Evolutionary conservation across 2,888 invertebrate species (phyloP), one percentile per base, ranked within the genome.

Genomic region (Euzophera pinguis): DNA sequence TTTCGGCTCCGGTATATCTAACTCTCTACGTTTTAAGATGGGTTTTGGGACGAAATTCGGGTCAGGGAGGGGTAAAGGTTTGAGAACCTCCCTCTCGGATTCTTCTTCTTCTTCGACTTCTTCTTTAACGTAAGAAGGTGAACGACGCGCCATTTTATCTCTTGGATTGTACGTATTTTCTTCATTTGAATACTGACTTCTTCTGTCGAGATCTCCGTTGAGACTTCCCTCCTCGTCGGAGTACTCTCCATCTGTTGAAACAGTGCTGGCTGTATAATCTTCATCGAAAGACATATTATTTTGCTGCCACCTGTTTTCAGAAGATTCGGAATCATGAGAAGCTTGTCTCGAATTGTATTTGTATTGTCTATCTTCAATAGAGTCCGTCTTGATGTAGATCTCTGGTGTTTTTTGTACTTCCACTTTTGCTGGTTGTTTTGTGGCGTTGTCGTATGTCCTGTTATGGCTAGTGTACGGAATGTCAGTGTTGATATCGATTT

Each of bases 41-140:
- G 96, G 96, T 73, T 96, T 96, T 0, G 96, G 96, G 32, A 94
- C 81, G 67, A 94, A 93, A 74, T 93, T 94, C 0, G 94, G 93
- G 74, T 93, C 93, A 0, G 93, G 93, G 42, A 93, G 78, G n/a
- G 93, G 92, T 54, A 91, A 78, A 0, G 92, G 92, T 62, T 93
- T 93, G 0, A 91, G 88, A 1, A 92, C 77, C 59, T 93, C 92
- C 54, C 91, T 91, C 58, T 92, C 93, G 0, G 92, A 91, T 84
- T 89, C 88, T 13, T 90, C 86, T 60, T 71, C 74, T 57, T 81
- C 82, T 55, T 81, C 75, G 9, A 72, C 55, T 37, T 62, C 59
- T 64, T 82, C 80, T 54, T 75, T 73, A 1, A 72, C 53, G 9
- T 78, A 69, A 0, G 79, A 76, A 8, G 71, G 65, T 0, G 79